Base-by-base conservation (phyloP, 2,888 invertebrate genomes). In the Acrobasis repandana region DNA sequence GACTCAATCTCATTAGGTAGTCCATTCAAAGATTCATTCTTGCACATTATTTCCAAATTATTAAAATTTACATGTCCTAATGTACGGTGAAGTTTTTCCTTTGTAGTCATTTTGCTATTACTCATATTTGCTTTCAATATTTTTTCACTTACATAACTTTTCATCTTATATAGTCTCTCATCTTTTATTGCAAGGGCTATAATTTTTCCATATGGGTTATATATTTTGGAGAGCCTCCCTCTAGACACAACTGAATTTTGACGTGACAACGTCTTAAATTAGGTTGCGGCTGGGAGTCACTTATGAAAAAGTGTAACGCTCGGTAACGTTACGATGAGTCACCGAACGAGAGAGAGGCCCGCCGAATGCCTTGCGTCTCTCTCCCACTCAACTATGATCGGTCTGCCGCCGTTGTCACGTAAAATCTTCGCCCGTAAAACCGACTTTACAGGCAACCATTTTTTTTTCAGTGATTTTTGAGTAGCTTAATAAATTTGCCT, bases 1-100 rank as follows among this genome's bases (percentile, higher is more conserved):
- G 9, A 63, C 67, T 70, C 68, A 61, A 71, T 67, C 11, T 71
- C 61, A 36, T 72, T 64, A 11, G 71, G 72, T 46, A 72, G 65
- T 50, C 71, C 72, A 1, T 67, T 58, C 43, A 73, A 60, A 67
- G 66, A 65, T 67, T 73, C 66, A 66, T 70, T 56, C 62, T 64
- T 68, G 38, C 64, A 56, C 52, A 67, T 61, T 18, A 63, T 61
- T 50, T 66, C 61, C 65, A 71, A 63, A 61, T 68, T 65, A 47
- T 66, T 63, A 66, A 73, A 71, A 58, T 68, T 71, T 47, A 69
- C 65, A 69, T 70, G 71, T 52, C 20, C 20, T 3, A 20, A 4
- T 20, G 20, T 4, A 2, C 20, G 2, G 4, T 20, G 20, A 2
- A 2, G 4, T 20, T 20, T 20, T 20, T 20, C 20, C 20, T 20